Evolutionary conservation across 2,888 invertebrate genomes (phyloP).

Genomic region (Nasonovia ribisnigri): DNA sequence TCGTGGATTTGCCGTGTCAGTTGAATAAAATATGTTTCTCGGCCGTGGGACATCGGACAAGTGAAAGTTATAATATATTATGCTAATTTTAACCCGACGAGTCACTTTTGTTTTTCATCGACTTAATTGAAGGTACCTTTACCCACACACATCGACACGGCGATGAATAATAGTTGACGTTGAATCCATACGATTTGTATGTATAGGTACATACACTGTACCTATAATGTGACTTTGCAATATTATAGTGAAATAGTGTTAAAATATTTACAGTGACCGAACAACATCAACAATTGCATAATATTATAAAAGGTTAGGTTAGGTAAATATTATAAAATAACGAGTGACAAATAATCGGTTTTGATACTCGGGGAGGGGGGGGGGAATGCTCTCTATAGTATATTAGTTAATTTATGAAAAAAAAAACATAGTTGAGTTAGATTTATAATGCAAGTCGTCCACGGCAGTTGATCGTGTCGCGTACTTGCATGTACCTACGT

Average conservation of each 20-base stretch:
- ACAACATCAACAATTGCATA: not conserved
- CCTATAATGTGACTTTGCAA: too few species aligned
- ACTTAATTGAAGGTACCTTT: not conserved
- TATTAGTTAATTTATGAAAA: not conserved
- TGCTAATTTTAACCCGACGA: not conserved
- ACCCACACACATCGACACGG: not conserved
- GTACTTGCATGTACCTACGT: too few species aligned
- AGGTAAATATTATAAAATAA: too few species aligned
- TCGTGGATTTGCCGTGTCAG: not conserved
- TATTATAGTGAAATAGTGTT: not conserved
- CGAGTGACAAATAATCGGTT: not conserved
- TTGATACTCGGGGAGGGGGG: too few species aligned
- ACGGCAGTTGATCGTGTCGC: not conserved
- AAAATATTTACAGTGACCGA: not conserved
- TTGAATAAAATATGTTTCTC: not conserved
- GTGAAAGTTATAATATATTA: not conserved
- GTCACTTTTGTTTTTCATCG: not conserved
- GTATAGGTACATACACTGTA: too few species aligned
- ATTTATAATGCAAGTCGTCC: not conserved
- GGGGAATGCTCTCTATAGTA: not conserved
- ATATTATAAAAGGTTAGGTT: not conserved
- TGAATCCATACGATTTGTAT: not conserved
- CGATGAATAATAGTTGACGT: not conserved
- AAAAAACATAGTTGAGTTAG: not conserved
- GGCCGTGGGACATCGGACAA: not conserved